Evolutionary conservation across 2,888 invertebrate species (phyloP).

Genomic region (Drosophila emarginata): DNA sequence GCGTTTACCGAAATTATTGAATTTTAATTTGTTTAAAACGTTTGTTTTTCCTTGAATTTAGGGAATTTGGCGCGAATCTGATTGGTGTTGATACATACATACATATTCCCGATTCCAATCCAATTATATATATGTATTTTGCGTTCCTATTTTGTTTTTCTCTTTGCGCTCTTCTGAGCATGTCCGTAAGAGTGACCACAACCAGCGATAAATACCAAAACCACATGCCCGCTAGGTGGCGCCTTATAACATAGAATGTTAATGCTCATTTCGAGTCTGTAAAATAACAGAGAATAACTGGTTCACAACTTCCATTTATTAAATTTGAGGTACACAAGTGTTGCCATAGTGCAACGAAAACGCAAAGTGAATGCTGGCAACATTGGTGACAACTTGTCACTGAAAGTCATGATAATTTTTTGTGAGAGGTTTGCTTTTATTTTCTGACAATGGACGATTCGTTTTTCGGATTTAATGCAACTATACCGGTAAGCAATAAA

Average conservation of each 20-base stretch:
- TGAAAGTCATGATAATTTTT: conserved; percentile 87
- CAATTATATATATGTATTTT: background rate
- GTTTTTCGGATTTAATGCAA: conserved; percentile 93
- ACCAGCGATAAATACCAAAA: too few species aligned
- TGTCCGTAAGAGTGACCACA: too few species aligned
- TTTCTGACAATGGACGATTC: conserved; percentile 89
- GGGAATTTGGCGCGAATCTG: conserved; percentile 1
- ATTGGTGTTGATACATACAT: background rate
- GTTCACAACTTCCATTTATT: too few species aligned
- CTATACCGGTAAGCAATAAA: conserved; percentile 87
- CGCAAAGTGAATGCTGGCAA: conserved; percentile 13
- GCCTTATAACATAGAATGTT: too few species aligned
- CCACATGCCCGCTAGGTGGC: too few species aligned
- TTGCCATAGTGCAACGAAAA: too few species aligned
- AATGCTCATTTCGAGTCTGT: too few species aligned
- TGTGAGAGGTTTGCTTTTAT: conserved; percentile 84
- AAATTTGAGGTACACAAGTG: too few species aligned
- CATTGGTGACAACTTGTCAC: conserved; percentile 82
- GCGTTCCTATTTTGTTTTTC: background rate
- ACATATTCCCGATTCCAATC: background rate
- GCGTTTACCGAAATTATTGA: background rate
- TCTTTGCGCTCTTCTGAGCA: background rate
- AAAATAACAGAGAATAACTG: too few species aligned
- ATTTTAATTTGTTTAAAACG: background rate
- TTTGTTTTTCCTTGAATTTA: background rate